phyloP scores from a whole-genome alignment of 2,113 vertebrate species.

The Passer domesticus region DNA sequence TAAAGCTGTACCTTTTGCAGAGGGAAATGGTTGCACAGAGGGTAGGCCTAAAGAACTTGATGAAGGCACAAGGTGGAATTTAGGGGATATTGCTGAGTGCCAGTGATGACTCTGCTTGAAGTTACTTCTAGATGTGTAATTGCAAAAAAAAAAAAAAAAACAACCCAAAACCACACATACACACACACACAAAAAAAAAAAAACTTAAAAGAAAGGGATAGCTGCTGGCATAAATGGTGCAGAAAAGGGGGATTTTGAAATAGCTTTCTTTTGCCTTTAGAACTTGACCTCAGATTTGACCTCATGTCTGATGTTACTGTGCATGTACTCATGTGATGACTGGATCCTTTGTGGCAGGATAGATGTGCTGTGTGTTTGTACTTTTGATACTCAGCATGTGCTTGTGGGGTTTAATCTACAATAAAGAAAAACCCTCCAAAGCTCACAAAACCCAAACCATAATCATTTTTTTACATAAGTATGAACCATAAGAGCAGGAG shows the following conservation, averaged over 20 bases:
- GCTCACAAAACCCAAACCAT: not conserved
- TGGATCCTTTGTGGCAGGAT: not conserved
- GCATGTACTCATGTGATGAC: fast-evolving
- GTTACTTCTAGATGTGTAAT: not conserved
- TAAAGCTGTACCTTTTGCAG: not conserved
- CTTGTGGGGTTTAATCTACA: not conserved
- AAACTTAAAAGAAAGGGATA: not conserved
- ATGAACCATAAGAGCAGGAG: not conserved
- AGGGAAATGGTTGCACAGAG: not conserved
- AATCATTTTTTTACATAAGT: not conserved
- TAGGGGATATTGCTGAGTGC: not conserved
- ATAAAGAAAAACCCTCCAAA: not conserved
- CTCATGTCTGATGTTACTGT: not conserved
- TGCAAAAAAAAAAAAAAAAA: not conserved
- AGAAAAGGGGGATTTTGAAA: not conserved
- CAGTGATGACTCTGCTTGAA: not conserved
- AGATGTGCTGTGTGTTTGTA: not conserved
- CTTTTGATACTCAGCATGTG: not conserved
- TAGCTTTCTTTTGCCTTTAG: not conserved
- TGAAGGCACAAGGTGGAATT: not conserved
- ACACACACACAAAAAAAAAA: too few relatives aligned
- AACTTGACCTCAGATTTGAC: not conserved
- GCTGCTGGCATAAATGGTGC: not conserved
- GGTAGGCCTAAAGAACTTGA: not conserved
- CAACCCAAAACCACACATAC: too few relatives aligned